Percentiles rank a stretch among this genome's conserved stretches.
These are phyloP conservation scores for Smittia aterrima DNA, from an alignment of 2,888 invertebrate genomes.

Conservation along the genomic window DNA sequence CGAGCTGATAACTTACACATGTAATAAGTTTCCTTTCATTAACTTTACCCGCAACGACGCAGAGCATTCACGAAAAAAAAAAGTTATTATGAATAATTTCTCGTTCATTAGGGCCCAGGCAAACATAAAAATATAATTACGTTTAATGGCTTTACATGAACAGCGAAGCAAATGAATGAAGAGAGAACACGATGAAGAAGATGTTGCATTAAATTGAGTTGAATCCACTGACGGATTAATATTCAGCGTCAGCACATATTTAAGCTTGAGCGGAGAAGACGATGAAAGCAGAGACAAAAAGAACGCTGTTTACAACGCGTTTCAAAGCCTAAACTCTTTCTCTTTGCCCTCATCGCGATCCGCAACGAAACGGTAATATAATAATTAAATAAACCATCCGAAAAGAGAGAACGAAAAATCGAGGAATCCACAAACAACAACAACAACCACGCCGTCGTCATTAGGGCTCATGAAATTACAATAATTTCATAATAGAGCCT, in stretches of 20 bases:
- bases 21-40: conserved; percentile 12
- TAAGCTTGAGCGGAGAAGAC: conserved; percentile 13
- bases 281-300: background rate
- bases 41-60: background rate
- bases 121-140: conserved; percentile 38
- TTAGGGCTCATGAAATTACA: conserved; percentile 35
- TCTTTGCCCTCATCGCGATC: background rate
- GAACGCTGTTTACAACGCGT: conserved; percentile 5
- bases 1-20: conserved; percentile 29
- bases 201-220: conserved; percentile 36
- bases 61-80: background rate
- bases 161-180: conserved; percentile 15
- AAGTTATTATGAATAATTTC: conserved; percentile 37
- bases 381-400: conserved; percentile 40
- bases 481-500: conserved; percentile 36
- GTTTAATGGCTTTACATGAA: conserved; percentile 40
- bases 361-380: conserved; percentile 28
- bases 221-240: conserved; percentile 37
- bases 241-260: conserved; percentile 41
- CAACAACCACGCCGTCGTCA: conserved; percentile 26
- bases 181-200: background rate
- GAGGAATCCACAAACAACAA: conserved; percentile 30
- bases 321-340: conserved; percentile 2
- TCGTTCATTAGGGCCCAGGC: conserved; percentile 18
- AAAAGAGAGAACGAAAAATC: conserved; percentile 29